These are phyloP conservation scores for Argyrosomus japonicus DNA, from an alignment of 2,113 vertebrate genomes.

Conservation along the genomic window DNA sequence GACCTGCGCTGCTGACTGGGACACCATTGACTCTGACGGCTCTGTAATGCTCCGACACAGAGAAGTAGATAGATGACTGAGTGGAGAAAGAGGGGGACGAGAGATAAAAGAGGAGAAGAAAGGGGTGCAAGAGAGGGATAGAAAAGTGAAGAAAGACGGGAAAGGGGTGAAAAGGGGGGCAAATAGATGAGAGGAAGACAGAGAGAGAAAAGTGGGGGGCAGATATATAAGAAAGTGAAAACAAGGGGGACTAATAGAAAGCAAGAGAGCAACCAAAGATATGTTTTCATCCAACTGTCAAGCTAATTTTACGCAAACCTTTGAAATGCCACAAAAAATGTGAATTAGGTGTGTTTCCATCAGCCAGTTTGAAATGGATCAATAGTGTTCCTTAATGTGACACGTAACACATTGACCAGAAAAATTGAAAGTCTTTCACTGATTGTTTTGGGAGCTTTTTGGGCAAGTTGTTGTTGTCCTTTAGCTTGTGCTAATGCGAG, in stretches of 20 bases:
- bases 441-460: constrained; percentile 14
- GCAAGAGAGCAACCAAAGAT: constrained; percentile 27
- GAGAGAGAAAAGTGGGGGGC: constrained; percentile 5
- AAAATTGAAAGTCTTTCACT: constrained; percentile 24
- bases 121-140: constrained; percentile 26
- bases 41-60: constrained; percentile 51
- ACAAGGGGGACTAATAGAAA: constrained; percentile 30
- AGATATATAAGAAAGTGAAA: constrained; percentile 28
- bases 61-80: constrained; percentile 60
- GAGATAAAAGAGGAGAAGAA: constrained; percentile 52
- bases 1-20: constrained; percentile 68
- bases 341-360: constrained; percentile 32
- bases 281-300: constrained; percentile 55
- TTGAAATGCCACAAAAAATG: constrained; percentile 48
- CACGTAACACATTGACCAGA: constrained; percentile 20
- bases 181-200: constrained; percentile 36
- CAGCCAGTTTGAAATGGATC: constrained; percentile 40
- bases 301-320: constrained; percentile 50
- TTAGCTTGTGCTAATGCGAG: constrained; percentile 25
- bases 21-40: constrained; percentile 60
- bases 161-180: constrained; percentile 31
- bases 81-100: constrained; percentile 33
- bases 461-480: constrained; percentile 17
- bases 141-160: constrained; percentile 32
- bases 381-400: constrained; percentile 28